Base-by-base conservation (phyloP, 2,113 vertebrate genomes). In the Motacilla tschutschensis region DNA sequence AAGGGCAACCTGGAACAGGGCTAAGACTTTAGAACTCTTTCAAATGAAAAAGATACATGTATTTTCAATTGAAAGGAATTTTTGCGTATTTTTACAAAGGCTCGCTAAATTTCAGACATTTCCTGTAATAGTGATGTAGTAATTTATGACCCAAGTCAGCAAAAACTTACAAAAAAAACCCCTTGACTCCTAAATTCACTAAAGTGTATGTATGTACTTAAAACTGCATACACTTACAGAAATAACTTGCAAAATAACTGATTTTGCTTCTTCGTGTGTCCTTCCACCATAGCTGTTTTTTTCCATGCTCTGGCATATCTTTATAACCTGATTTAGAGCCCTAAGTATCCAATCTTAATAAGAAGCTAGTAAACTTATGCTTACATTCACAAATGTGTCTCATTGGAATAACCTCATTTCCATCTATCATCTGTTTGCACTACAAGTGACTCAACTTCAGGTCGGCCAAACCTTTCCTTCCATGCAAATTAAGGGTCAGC, bases 351-450 rank as follows among this genome's bases (percentile, higher is more conserved):
- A 74, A 40, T 40, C 44, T 71, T 66, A 85, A 20, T 15, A 77
- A 31, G 72, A 87, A 74, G 36, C 48, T 66, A 58, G 47, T 72
- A 82, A 75, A 70, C 5, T 14, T 51, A 44, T 55, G 25, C 50
- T 71, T 88, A 35, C 26, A 40, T 14, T 92, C 38, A 55, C 22
- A 65, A 84, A 64, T 26, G 20, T 28, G 77, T 89, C 20, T 63
- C 57, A 85, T 5, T 81, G 58, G 62, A 91, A 88, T 57, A 90
- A 88, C 29, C 29, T 72, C 20, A 72, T 78, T 92, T 91, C 48
- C 63, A 88, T 53, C 53, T 65, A 78, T 57, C 74, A 78, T 41
- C 25, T 75, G 10, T 48, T 72, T 64, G 33, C 38, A 60, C 17
- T 43, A 69, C 11, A 81, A 35, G 83, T 65, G 78, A 88, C 62